phyloP scores from a whole-genome alignment of 1,140 invertebrate species.

The Macrobrachium nipponense region DNA sequence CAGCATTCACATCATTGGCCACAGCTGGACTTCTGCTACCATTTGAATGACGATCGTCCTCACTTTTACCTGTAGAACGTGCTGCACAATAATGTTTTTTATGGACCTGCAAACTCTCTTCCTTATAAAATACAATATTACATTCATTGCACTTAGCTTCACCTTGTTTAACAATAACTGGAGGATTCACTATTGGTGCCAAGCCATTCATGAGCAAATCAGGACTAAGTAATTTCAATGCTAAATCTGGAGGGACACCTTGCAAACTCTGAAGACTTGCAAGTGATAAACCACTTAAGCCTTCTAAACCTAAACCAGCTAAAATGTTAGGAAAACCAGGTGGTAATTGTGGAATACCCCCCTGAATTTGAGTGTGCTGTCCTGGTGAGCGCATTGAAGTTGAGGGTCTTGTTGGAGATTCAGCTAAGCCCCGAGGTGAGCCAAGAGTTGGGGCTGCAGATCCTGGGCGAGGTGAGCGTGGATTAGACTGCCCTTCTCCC shows the following conservation, averaged over 20 bases:
- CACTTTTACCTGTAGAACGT: conserved; percentile 66
- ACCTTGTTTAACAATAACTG: conserved; percentile 72
- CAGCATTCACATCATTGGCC: conserved; percentile 68
- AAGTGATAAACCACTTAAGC: conserved; percentile 49
- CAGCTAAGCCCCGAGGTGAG: conserved; percentile 52
- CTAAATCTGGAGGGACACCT: conserved; percentile 72
- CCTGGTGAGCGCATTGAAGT: conserved; percentile 58
- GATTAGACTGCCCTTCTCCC: conserved; percentile 34
- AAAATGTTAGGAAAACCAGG: conserved; percentile 55
- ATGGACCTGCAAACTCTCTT: conserved; percentile 94
- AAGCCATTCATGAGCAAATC: conserved; percentile 68
- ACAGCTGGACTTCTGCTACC: conserved; percentile 66
- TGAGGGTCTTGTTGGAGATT: conserved; percentile 61
- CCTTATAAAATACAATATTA: conserved; percentile 96
- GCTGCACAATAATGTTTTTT: conserved; percentile 95
- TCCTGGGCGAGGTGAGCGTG: conserved; percentile 52
- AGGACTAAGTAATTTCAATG: conserved; percentile 70
- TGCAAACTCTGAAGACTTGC: conserved; percentile 59
- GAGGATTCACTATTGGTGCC: conserved; percentile 68
- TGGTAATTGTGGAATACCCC: conserved; percentile 51
- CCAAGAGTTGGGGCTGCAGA: conserved; percentile 53
- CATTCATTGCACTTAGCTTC: conserved; percentile 94
- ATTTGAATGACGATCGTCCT: conserved; percentile 63
- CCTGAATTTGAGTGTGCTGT: conserved; percentile 44
- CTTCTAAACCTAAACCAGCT: conserved; percentile 60